Percentiles rank a stretch among this genome's conserved stretches.
Conservation (phyloP, 2,888 invertebrate genomes). For the Acrocyrtus sp. region DNA sequence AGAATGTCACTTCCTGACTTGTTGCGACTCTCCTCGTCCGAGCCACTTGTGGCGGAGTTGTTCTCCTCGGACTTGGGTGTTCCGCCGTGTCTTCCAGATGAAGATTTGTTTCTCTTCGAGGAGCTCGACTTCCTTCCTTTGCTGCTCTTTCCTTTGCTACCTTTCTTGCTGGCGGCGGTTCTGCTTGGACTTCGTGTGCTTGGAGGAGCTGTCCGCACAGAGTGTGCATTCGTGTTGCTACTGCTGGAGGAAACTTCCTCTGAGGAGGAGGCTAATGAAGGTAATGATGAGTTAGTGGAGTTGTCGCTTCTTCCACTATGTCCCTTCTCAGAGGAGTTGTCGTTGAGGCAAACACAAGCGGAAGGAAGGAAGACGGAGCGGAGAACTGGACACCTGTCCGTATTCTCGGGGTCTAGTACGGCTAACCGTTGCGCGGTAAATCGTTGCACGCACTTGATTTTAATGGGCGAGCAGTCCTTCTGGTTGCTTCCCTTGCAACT, state of each 20-base stretch:
- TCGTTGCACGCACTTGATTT: slow-evolving; percentile 51
- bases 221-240: slow-evolving; percentile 19
- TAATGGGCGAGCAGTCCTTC: slow-evolving; percentile 22
- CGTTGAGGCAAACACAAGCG: slow-evolving; percentile 61
- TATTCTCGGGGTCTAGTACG: slow-evolving; percentile 59
- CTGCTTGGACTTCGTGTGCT: slow-evolving; percentile 24
- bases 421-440: slow-evolving; percentile 62
- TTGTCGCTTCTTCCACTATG: neutral
- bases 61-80: slow-evolving; percentile 15
- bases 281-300: slow-evolving; percentile 26
- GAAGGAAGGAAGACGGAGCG: slow-evolving; percentile 62
- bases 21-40: slow-evolving; percentile 31
- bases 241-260: slow-evolving; percentile 30
- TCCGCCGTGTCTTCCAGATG: slow-evolving; percentile 12
- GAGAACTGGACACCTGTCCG: slow-evolving; percentile 60
- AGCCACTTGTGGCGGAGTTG: neutral
- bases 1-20: slow-evolving; percentile 36
- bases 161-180: slow-evolving; percentile 23
- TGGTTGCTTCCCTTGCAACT: slow-evolving; percentile 38
- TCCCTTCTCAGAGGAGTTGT: slow-evolving; percentile 15
- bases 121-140: slow-evolving; percentile 29
- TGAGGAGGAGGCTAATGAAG: too few species aligned
- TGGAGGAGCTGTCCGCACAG: slow-evolving; percentile 14
- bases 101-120: slow-evolving; percentile 9
- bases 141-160: slow-evolving; percentile 25